Evolutionary conservation across 2,888 invertebrate genomes (phyloP), one percentile per base, ranked within the genome.

Genomic region (Pterostichus niger): DNA sequence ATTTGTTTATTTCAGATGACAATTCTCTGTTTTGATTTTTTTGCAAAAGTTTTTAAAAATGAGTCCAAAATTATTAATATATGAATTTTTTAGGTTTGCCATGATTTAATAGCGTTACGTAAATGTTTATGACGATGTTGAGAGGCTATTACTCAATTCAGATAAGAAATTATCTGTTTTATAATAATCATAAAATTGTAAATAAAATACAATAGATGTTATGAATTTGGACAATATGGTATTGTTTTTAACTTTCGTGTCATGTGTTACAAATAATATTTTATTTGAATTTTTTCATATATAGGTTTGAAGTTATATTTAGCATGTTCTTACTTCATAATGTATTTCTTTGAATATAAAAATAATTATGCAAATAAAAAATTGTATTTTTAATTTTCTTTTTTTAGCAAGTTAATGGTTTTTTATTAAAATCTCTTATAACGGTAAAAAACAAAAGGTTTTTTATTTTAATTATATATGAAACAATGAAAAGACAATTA

Each of bases 321-420:
- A 40, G 9, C 44, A 49, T 11, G 49, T 40, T 40, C 40, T 40
- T 40, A 49, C 13, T 49, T 46, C n/a, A 46, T 7, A 59, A 10
- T 59, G 59, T 59, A 59, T 59, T 59, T 31, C 59, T 59, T 31
- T 31, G 7, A 59, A 59, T 59, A 59, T 7, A 59, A 59, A 31
- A 59, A 44, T 44, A 44, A 24, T 24, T 40, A 40, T 49, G 13
- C 49, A n/a, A 49, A 49, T 49, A 49, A 11, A 11, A 49, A 11
- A 2, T n/a, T 11, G 2, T 17, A 24, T 56, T 56, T 56, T 56
- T 56, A 11, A 9, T 54, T 17, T 17, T 56, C 17, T 6, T 52
- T 13, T n/a, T 52, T 52, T 52, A 52, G 46, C 24, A 46, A 46
- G 46, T 46, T 1, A 46, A 24, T 3, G n/a, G n/a, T n/a, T n/a